phyloP scores from a whole-genome alignment of 2,797 vertebrate genomes.

The Gephyroberyx darwinii region DNA sequence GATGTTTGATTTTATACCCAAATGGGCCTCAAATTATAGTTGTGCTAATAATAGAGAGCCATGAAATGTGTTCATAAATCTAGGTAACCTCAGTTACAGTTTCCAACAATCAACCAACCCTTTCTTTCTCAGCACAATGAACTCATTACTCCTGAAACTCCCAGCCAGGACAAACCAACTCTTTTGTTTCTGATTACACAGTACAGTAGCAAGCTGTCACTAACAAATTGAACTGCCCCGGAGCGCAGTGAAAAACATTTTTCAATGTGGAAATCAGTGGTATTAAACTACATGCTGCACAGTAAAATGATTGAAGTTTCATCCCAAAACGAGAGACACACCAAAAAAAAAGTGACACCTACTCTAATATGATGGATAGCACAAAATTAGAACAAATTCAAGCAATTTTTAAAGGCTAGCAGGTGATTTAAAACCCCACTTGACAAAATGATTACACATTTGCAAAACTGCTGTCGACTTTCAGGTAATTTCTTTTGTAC shows the following conservation, averaged over 20 bases:
- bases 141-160: constrained; percentile 13
- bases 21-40: no score
- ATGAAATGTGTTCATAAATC: neutral
- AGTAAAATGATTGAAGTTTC: constrained; percentile 5
- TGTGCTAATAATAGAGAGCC: no score
- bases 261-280: neutral
- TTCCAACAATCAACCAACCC: neutral
- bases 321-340: neutral
- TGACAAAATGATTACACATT: constrained; percentile 27
- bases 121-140: neutral
- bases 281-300: neutral
- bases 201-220: constrained; percentile 29
- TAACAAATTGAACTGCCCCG: constrained; percentile 31
- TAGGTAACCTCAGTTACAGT: neutral
- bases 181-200: constrained; percentile 14
- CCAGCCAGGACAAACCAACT: neutral
- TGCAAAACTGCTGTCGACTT: neutral
- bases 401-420: constrained; percentile 8
- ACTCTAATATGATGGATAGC: constrained; percentile 16
- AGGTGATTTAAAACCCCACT: constrained; percentile 12
- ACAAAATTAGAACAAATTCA: constrained; percentile 6
- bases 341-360: neutral
- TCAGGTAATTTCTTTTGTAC: neutral
- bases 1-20: no score
- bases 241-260: constrained; percentile 11